These are phyloP conservation scores for Cinclus cinclus DNA, from an alignment of 2,113 vertebrate species.

Conservation along the genomic window DNA sequence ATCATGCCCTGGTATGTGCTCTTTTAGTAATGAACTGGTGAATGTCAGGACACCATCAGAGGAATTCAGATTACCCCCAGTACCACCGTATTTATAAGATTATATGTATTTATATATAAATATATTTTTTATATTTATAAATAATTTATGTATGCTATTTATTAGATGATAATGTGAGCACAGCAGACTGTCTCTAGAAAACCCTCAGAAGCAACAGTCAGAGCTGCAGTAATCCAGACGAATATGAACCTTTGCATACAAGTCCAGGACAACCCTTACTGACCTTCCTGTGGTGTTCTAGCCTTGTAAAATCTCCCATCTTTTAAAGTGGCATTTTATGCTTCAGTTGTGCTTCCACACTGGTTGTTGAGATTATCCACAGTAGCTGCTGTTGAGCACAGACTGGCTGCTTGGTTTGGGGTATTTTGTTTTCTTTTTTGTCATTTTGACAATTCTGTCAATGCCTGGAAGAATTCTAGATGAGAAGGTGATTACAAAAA, in stretches of 20 bases:
- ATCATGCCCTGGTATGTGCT: not conserved
- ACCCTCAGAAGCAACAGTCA: not conserved
- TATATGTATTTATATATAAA: too few species aligned
- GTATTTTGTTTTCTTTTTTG: not conserved
- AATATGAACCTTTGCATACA: not conserved
- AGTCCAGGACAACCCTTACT: not conserved
- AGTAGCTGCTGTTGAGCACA: constrained; percentile 51
- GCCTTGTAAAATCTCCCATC: not conserved
- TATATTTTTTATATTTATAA: too few species aligned
- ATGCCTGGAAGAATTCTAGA: constrained; percentile 19
- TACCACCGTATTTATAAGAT: not conserved
- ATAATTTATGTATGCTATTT: not conserved
- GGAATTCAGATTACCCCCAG: not conserved
- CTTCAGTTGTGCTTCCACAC: not conserved
- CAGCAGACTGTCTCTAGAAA: not conserved
- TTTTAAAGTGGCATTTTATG: not conserved
- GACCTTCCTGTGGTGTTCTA: not conserved
- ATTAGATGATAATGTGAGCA: not conserved
- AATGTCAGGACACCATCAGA: not conserved
- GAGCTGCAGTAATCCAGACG: not conserved
- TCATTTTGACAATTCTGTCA: not conserved
- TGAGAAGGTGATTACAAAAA: constrained; percentile 20
- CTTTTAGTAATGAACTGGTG: not conserved
- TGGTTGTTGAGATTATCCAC: not conserved
- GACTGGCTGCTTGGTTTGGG: not conserved